phyloP scores from a whole-genome alignment of 2,797 vertebrate species.

The Sebastes paucispinis region DNA sequence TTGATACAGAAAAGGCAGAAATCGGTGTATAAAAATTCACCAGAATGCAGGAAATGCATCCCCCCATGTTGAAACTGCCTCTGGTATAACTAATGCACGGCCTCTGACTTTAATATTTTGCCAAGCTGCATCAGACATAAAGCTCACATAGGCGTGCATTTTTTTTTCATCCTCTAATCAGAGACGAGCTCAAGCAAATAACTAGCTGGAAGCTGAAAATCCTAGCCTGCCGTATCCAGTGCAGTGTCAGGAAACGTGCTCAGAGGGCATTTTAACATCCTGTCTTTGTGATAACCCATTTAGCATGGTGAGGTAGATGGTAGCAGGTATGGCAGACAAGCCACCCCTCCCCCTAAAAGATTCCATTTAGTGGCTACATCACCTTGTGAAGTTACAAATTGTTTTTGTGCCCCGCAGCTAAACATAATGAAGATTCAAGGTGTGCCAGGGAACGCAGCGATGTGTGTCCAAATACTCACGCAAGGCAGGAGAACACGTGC shows the following conservation, averaged over 20 bases:
- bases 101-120: background rate
- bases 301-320: slow-evolving; percentile 44
- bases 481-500: background rate
- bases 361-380: slow-evolving; percentile 73
- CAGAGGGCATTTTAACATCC: slow-evolving; percentile 43
- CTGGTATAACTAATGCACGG: slow-evolving; percentile 2
- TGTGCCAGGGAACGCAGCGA: slow-evolving; percentile 36
- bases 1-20: too few relatives aligned
- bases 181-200: slow-evolving; percentile 28
- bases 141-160: background rate
- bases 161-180: slow-evolving; percentile 5
- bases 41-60: too few relatives aligned
- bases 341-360: slow-evolving; percentile 40
- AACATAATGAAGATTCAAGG: slow-evolving; percentile 76
- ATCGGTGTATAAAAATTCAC: too few relatives aligned
- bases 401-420: slow-evolving; percentile 74
- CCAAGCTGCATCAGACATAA: background rate
- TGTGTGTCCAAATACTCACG: slow-evolving; percentile 49
- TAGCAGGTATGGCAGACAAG: slow-evolving; percentile 49
- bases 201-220: slow-evolving; percentile 21
- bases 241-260: slow-evolving; percentile 5
- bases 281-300: slow-evolving; percentile 64
- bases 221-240: slow-evolving; percentile 5
- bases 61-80: too few relatives aligned
- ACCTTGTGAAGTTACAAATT: slow-evolving; percentile 77